Conservation (phyloP, 2,888 invertebrate genomes). For the Volucella zonaria region DNA sequence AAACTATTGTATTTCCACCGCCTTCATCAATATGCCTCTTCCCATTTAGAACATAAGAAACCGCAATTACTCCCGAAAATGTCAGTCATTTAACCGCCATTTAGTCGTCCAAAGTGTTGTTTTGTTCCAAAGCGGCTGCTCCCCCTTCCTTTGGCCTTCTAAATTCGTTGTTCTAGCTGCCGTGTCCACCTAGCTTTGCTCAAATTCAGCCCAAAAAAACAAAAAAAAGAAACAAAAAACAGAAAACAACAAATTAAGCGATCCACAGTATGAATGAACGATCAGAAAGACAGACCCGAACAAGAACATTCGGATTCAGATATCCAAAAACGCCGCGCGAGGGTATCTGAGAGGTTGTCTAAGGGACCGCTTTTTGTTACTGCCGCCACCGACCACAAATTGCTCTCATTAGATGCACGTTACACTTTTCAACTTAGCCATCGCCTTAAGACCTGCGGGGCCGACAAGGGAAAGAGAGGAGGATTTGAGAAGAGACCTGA, state of each 20-base stretch:
- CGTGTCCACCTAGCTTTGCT: not conserved
- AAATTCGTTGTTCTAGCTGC: no score
- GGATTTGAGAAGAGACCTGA: constrained; percentile 5
- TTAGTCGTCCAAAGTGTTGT: constrained; percentile 50
- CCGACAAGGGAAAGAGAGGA: not conserved
- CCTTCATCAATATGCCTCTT: constrained; percentile 35
- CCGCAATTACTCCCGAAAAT: constrained; percentile 46
- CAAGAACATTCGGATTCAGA: constrained; percentile 36
- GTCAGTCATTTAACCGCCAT: constrained; percentile 50
- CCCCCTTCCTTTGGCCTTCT: not conserved
- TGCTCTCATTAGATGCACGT: constrained; percentile 70
- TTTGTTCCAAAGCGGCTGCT: not conserved
- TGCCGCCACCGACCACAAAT: constrained; percentile 65
- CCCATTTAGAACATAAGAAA: constrained; percentile 32
- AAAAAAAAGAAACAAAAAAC: constrained; percentile 41
- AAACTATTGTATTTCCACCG: constrained; percentile 17
- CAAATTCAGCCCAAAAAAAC: constrained; percentile 42
- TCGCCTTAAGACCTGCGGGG: constrained; percentile 23
- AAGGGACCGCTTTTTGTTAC: constrained; percentile 40
- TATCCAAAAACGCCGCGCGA: constrained; percentile 20
- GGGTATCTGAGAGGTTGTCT: constrained; percentile 33
- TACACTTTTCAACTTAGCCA: constrained; percentile 37
- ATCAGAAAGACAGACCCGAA: constrained; percentile 21
- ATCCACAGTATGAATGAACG: constrained; percentile 25
- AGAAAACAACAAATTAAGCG: constrained; percentile 61